Evolutionary conservation across 2,797 vertebrate species (phyloP).

Genomic region (Chaenodraco wilsoni): DNA sequence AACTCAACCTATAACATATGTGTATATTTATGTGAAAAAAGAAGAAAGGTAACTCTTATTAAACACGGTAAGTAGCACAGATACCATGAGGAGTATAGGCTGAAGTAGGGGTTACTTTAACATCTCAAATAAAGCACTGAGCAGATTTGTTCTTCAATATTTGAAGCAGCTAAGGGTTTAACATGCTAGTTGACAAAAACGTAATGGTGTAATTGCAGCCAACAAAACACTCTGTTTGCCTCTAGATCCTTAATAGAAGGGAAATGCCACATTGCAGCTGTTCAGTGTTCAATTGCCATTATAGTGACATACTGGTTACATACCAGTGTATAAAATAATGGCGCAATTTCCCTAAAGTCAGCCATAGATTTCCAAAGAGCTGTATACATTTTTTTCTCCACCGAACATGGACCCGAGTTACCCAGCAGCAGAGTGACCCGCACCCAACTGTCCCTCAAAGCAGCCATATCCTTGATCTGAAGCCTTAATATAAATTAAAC

Average conservation of each 20-base stretch:
- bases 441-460: too few relatives aligned
- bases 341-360: too few relatives aligned
- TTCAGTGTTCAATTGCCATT: neutral
- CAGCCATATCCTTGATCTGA: too few relatives aligned
- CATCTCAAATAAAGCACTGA: neutral
- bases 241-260: neutral
- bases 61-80: neutral
- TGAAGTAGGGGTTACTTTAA: neutral
- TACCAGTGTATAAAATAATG: neutral
- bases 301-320: neutral
- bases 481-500: too few relatives aligned
- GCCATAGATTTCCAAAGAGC: too few relatives aligned
- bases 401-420: too few relatives aligned
- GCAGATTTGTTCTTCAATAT: neutral
- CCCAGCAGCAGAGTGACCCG: too few relatives aligned
- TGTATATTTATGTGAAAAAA: slow-evolving; percentile 13
- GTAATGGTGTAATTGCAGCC: neutral
- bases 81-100: neutral
- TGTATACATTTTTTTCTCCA: too few relatives aligned
- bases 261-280: neutral
- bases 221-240: neutral
- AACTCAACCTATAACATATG: slow-evolving; percentile 23
- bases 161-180: neutral
- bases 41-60: neutral
- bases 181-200: neutral